A percentile compares a stretch with the other conserved stretches of the same genome.
phyloP scores from a whole-genome alignment of 2,797 vertebrate species.

The Argentina silus region DNA sequence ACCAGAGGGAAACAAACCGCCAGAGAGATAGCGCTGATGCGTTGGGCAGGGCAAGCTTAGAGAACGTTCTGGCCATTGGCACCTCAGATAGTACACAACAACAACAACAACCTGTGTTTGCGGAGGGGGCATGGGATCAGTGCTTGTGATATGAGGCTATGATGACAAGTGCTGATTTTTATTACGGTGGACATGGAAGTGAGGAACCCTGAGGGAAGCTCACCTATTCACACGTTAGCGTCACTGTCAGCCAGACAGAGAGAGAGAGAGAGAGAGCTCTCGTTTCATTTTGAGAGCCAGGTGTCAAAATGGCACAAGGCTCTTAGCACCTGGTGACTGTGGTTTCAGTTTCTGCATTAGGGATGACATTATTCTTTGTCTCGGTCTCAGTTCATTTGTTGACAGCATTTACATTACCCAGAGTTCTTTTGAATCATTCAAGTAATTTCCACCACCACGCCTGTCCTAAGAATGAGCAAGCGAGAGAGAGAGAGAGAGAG shows the following conservation, averaged over 20 bases:
- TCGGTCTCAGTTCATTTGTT: not conserved
- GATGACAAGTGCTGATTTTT: slow-evolving; percentile 83
- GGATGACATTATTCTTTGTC: not conserved
- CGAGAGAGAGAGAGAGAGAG: slow-evolving; percentile 19
- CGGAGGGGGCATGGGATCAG: slow-evolving; percentile 66
- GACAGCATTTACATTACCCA: not conserved
- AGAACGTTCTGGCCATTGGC: slow-evolving; percentile 70
- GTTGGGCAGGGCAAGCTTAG: slow-evolving; percentile 67
- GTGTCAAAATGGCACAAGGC: slow-evolving; percentile 20
- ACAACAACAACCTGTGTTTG: slow-evolving; percentile 29
- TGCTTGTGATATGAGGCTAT: slow-evolving; percentile 77
- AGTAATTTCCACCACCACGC: too few relatives aligned
- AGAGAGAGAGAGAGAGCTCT: slow-evolving; percentile 20
- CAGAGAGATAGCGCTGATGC: slow-evolving; percentile 26
- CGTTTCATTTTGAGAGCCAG: slow-evolving; percentile 16
- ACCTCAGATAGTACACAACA: slow-evolving; percentile 57
- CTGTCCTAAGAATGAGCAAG: slow-evolving; percentile 2
- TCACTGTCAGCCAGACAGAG: slow-evolving; percentile 72
- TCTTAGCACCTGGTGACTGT: slow-evolving; percentile 32
- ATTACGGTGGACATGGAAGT: slow-evolving; percentile 76
- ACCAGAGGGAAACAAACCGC: slow-evolving; percentile 58
- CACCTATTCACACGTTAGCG: slow-evolving; percentile 77
- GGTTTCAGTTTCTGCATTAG: not conserved
- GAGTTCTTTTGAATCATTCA: too few relatives aligned
- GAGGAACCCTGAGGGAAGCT: slow-evolving; percentile 71